These are phyloP conservation scores for Gymnocypris eckloni DNA, from an alignment of 2,797 vertebrate species.

Conservation along the genomic window DNA sequence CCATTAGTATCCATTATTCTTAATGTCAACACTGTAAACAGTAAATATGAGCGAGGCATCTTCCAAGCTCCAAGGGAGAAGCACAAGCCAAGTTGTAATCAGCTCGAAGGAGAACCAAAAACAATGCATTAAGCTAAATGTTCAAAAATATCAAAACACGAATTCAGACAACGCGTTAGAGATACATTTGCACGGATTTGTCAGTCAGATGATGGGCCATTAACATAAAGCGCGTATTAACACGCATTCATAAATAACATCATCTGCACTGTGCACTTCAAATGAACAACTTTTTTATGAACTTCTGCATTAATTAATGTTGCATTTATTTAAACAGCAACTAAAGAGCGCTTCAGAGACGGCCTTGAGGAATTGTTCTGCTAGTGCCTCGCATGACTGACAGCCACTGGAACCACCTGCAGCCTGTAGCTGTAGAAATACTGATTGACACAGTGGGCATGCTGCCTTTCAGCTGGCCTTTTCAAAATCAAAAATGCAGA, in stretches of 20 bases:
- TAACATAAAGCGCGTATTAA: conserved; percentile 39
- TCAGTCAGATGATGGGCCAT: conserved; percentile 34
- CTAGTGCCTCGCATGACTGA: conserved; percentile 62
- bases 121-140: conserved; percentile 58
- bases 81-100: conserved; percentile 76
- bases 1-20: conserved; percentile 97
- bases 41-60: conserved; percentile 86
- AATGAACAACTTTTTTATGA: conserved; percentile 43
- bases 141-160: conserved; percentile 46
- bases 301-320: conserved; percentile 33
- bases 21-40: conserved; percentile 96
- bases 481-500: conserved; percentile 59
- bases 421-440: conserved; percentile 69
- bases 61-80: conserved; percentile 65
- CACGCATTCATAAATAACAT: conserved; percentile 39
- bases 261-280: conserved; percentile 3
- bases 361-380: conserved; percentile 14
- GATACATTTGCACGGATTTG: conserved; percentile 30
- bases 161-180: conserved; percentile 10
- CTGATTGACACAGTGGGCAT: conserved; percentile 74
- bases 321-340: conserved; percentile 26
- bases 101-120: conserved; percentile 65
- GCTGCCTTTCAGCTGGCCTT: conserved; percentile 61
- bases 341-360: not conserved
- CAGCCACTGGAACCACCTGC: conserved; percentile 71